Percentiles rank a stretch among this genome's conserved stretches.
These are phyloP conservation scores for Chaenogobius annularis DNA, from an alignment of 2,113 vertebrate genomes.

Conservation along the genomic window DNA sequence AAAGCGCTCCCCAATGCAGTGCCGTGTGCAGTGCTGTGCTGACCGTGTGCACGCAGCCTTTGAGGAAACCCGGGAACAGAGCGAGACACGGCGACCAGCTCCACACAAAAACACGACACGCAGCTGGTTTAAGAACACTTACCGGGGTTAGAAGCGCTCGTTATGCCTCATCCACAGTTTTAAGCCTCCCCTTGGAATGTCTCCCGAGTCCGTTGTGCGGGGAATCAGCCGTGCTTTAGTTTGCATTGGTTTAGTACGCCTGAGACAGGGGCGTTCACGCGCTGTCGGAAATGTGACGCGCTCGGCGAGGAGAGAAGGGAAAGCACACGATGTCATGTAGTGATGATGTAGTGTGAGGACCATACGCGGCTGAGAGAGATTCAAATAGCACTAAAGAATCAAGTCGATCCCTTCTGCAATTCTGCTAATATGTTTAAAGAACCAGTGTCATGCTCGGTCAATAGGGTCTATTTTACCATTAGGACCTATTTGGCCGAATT, in stretches of 20 bases:
- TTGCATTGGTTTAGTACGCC: background rate
- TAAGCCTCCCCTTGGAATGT: background rate
- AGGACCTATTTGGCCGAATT: no score
- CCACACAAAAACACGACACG: fast-evolving
- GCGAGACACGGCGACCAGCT: fast-evolving
- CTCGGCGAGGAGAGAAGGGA: background rate
- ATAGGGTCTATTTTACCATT: no score
- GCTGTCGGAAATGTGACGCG: slow-evolving; percentile 30
- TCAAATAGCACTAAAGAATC: no score
- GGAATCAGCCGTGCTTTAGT: background rate
- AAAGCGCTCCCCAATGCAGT: slow-evolving; percentile 28
- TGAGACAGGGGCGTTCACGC: slow-evolving; percentile 26
- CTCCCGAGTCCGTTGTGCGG: background rate
- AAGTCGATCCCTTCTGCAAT: no score
- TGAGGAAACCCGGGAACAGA: slow-evolving; percentile 36
- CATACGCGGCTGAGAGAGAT: no score
- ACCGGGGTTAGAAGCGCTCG: fast-evolving
- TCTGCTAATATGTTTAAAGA: no score
- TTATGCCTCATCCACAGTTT: background rate
- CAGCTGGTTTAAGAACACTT: background rate
- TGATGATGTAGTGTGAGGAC: background rate
- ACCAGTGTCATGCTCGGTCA: no score
- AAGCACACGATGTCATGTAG: background rate
- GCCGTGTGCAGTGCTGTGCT: slow-evolving; percentile 68
- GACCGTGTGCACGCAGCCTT: slow-evolving; percentile 67